Evolutionary conservation across 2,797 vertebrate genomes (phyloP), one percentile per base, ranked within the genome.

Genomic region (Hylomyscus alleni): DNA sequence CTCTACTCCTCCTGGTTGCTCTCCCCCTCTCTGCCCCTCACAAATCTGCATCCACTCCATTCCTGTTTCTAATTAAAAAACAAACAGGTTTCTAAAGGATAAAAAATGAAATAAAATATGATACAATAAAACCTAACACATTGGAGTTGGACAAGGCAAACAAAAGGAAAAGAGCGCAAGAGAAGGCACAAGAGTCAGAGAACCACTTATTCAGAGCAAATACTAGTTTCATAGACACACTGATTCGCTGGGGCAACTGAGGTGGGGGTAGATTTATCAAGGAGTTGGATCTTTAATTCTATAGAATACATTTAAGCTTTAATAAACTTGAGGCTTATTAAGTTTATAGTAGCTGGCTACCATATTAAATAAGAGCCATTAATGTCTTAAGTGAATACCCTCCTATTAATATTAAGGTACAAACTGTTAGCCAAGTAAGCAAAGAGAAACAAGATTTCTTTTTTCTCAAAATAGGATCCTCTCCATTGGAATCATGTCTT

Each of bases 21-120:
- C 44, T 3, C 1, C 1, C 0, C 40, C 20, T 10, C 3, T 15
- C 54, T 56, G 54, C 12, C 12, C 11, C 22, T 10, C 3, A 11
- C 17, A 10, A 7, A 69, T n/a, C 31, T 2, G 3, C 19, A 52
- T 15, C 60, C 20, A 24, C 22, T 5, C 12, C 20, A 4, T 85
- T 52, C 34, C 44, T 69, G 7, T 69, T 69, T 67, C 44, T 50
- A 31, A 52, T 52, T 24, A 9, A 47, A 67, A 85, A n/a, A 26
- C 20, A 85, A 65, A 67, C 31, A n/a, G 31, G 31, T n/a, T 86
- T 69, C 44, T 69, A 52, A 69, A 19, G 62, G 20, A 69, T 52
- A 50, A 50, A 34, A 34, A 50, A 34, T 85, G 31, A 50, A 47
- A 84, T 65, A 44, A 47, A 47, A 34, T 22, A 50, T 20, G 29